Conservation (phyloP, 1,140 invertebrate species). For the Drosophila baimaii region DNA sequence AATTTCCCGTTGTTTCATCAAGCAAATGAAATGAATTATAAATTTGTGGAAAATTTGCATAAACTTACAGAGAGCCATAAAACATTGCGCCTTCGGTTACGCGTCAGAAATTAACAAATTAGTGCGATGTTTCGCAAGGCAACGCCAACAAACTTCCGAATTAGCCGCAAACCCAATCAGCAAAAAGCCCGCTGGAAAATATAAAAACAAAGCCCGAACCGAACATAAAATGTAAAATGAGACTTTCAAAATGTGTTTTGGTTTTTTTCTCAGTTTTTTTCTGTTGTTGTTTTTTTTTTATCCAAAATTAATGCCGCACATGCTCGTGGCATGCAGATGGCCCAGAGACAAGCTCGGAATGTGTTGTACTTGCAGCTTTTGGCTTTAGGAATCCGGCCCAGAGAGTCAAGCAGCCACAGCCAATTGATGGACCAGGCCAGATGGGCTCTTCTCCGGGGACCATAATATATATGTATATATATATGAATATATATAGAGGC, state of each 20-base stretch:
- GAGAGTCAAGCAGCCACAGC: conserved; percentile 36
- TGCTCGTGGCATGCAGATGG: conserved; percentile 66
- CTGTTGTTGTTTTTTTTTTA: not conserved
- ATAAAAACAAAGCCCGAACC: conserved; percentile 18
- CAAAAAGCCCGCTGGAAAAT: conserved; percentile 8
- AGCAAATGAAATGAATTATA: conserved; percentile 56
- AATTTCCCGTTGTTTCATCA: conserved; percentile 26
- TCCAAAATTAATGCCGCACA: conserved; percentile 58
- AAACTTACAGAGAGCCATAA: conserved; percentile 63
- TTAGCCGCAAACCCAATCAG: conserved; percentile 47
- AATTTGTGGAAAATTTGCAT: conserved; percentile 69
- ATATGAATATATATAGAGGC: not conserved
- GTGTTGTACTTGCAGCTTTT: conserved; percentile 34
- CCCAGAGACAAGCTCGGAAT: conserved; percentile 23
- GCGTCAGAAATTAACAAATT: conserved; percentile 80
- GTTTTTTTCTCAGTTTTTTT: no score
- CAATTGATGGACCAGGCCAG: conserved; percentile 66
- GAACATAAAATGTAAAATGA: conserved; percentile 42
- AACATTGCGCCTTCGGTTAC: conserved; percentile 73
- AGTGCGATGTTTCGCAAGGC: conserved; percentile 79
- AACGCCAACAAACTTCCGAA: conserved; percentile 72
- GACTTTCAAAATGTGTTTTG: conserved; percentile 61
- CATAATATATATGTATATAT: conserved; percentile 3
- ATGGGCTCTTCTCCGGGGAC: conserved; percentile 25
- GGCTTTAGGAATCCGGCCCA: conserved; percentile 26